Evolutionary conservation across 2,888 invertebrate species (phyloP).

Genomic region (Palloptera scutellata): DNA sequence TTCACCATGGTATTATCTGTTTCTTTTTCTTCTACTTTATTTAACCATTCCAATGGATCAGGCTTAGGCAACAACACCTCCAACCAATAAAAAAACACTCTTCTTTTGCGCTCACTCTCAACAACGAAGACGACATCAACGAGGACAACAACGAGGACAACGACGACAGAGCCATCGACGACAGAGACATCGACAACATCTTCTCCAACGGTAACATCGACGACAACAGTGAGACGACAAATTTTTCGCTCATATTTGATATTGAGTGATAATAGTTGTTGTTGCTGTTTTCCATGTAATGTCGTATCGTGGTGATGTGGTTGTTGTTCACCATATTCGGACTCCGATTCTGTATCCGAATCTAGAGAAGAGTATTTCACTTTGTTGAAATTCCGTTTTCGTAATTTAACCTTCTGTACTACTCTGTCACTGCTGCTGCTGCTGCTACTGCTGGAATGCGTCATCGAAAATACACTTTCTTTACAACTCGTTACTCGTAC

Average conservation of each 20-base stretch:
- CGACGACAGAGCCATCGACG: too few relatives aligned
- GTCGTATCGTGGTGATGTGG: not conserved
- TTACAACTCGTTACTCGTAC: conserved; percentile 11
- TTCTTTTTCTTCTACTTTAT: not conserved
- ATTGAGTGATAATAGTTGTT: not conserved
- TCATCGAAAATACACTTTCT: conserved; percentile 47
- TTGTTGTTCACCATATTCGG: not conserved
- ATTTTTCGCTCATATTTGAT: too few relatives aligned
- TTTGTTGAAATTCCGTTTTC: conserved; percentile 24
- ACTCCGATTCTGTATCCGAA: not conserved
- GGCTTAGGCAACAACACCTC: too few relatives aligned
- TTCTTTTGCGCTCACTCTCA: too few relatives aligned
- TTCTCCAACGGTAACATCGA: too few relatives aligned
- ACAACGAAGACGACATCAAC: too few relatives aligned
- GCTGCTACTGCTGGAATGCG: conserved; percentile 53
- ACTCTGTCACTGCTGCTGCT: conserved; percentile 43
- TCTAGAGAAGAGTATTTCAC: too few relatives aligned
- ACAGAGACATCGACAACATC: too few relatives aligned
- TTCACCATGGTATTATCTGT: too few relatives aligned
- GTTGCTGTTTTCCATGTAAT: not conserved
- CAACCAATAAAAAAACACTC: too few relatives aligned
- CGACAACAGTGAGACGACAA: too few relatives aligned
- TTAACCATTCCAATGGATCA: not conserved
- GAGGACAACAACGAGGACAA: too few relatives aligned
- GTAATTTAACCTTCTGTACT: conserved; percentile 58